Evolutionary conservation across 2,797 vertebrate species (phyloP).

Genomic region (Fringilla coelebs): DNA sequence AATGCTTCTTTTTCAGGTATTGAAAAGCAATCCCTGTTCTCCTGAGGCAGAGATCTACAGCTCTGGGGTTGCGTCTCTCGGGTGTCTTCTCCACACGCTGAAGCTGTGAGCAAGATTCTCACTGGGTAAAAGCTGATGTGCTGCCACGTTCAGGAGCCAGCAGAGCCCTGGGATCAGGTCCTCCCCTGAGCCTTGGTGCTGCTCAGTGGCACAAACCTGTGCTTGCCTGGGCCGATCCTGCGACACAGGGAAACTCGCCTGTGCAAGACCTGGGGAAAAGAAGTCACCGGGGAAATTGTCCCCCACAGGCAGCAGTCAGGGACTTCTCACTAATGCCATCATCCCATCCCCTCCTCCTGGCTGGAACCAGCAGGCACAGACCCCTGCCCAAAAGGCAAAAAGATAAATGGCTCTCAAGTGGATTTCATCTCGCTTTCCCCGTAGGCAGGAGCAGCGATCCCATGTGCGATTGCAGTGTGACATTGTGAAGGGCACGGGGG

Average conservation of each 20-base stretch:
- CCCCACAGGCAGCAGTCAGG: neutral
- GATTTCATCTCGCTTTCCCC: neutral
- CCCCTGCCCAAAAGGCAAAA: neutral
- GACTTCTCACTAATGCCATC: neutral
- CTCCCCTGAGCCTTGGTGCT: neutral
- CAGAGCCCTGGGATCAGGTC: neutral
- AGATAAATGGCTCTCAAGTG: neutral
- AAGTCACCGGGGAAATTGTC: neutral
- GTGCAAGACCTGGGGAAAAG: fast-evolving
- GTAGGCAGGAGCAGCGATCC: neutral
- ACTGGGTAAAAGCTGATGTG: neutral
- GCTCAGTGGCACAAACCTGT: neutral
- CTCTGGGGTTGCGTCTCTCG: neutral
- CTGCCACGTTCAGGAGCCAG: neutral
- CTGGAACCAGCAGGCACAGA: neutral
- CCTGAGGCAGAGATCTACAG: neutral
- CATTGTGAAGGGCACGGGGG: neutral
- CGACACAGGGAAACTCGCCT: neutral
- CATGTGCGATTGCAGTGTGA: neutral
- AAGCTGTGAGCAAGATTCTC: neutral
- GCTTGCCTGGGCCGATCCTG: neutral
- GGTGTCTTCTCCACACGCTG: fast-evolving
- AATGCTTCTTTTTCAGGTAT: neutral
- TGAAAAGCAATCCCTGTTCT: neutral
- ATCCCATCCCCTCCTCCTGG: neutral